Base-by-base conservation (phyloP, 2,113 vertebrate genomes). In the Columbina picui region DNA sequence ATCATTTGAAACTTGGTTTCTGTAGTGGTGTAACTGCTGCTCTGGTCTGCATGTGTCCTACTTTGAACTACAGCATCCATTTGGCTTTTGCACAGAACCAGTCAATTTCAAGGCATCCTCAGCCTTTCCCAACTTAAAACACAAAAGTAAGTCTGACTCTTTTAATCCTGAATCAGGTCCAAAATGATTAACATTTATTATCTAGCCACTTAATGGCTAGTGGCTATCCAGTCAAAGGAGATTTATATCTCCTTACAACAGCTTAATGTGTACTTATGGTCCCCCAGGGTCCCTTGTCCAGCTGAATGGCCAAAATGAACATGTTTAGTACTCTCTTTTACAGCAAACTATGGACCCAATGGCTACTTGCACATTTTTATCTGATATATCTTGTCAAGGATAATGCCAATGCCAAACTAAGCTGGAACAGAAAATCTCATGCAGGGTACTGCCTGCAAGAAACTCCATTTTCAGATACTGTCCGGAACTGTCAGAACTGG, bases 191-290 rank as follows among this genome's bases (percentile, higher is more conserved):
- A 61, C 94, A 87, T 97, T 96, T 95, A 89, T 96, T 96, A 93
- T 82, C 94, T 81, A 92, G 75, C 85, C 91, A 56, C 85, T 96
- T 93, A 93, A 95, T 83, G 82, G 94, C 89, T 82, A 89, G 94
- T 96, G 94, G 87, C 94, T 92, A 89, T 92, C 61, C 71, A 95
- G 96, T 97, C 95, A 88, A 70, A 75, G 85, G 88, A 96, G 96
- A 97, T 97, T 96, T 97, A 89, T 84, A 64, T 94, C 91, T 96
- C 71, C 86, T 91, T 87, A 8, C 23, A 69, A 6, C 53, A 49
- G 87, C 74, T 86, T 93, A 89, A 96, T 93, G 81, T 74, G 88
- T 87, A 92, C 36, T 95, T 94, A 90, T 64, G 85, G 73, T 93
- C 65, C 90, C 87, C 73, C 57, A 91, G 85, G 94, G 93, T 38